Base-by-base conservation (phyloP, 2,888 invertebrate genomes). In the Leptinotarsa rubiginosa region DNA sequence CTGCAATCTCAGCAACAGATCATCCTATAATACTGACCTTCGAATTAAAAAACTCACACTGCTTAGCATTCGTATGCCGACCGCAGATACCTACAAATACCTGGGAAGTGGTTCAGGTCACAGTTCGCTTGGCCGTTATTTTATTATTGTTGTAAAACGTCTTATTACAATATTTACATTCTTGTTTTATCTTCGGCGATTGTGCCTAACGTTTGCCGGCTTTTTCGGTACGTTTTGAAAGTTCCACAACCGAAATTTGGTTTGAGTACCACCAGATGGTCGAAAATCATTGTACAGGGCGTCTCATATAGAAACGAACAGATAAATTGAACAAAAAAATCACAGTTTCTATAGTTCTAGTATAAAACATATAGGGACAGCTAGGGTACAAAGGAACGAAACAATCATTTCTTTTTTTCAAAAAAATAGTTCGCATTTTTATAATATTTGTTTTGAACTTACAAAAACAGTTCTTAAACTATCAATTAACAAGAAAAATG, bases 51-150 rank as follows among this genome's bases (percentile, higher is more conserved):
- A 62, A 31, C 16, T n/a, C 31, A 20, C 62, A 62, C 41, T 41
- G 62, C n/a, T 31, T 62, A n/a, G 41, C 41, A 62, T 62, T 62
- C 62, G 25, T n/a, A n/a, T 15, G 31, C 22, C 22, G 62, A 13
- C 31, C 62, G 25, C n/a, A 12, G 20, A 41, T 41, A 41, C 25
- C 25, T 62, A 62, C 62, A 41, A 62, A 62, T 62, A 18, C 41
- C 4, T 62, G 62, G n/a, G 62, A 62, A 62, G 62, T 62, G 62
- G 62, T 62, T 62, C 62, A 62, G n/a, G 62, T 62, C 62, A 41
- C 7, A 62, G 62, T 16, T 62, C 62, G 62, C 31, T 62, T n/a
- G 62, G 31, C 62, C 62, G 62, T 62, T 62, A 62, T 62, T 62
- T 62, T 41, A 62, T 62, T 62, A 41, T 62, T 62, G 41, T 62